phyloP scores from a whole-genome alignment of 2,888 invertebrate genomes.

The Ornithoptera alexandrae region DNA sequence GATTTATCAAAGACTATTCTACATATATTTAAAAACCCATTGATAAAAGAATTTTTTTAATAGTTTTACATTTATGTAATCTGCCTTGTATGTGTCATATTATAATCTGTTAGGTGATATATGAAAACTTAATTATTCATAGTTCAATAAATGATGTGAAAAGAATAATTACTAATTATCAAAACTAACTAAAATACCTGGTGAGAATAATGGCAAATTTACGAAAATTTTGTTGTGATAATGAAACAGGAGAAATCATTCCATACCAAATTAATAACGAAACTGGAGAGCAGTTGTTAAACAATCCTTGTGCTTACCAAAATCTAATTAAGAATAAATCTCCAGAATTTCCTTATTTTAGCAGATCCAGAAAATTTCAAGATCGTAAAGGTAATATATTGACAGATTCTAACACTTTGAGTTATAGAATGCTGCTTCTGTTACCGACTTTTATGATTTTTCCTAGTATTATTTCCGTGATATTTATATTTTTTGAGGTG shows the following conservation, averaged over 20 bases:
- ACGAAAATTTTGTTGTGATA: constrained; percentile 59
- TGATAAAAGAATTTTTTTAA: too few species aligned
- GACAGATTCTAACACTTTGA: constrained; percentile 62
- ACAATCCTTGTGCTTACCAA: constrained; percentile 34
- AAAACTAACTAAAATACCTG: background rate
- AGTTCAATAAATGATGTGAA: background rate
- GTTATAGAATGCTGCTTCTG: constrained; percentile 77
- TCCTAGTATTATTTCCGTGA: constrained; percentile 72
- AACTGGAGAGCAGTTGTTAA: constrained; percentile 70
- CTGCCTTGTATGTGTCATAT: background rate
- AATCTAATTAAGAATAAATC: constrained; percentile 35
- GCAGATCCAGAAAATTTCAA: constrained; percentile 59
- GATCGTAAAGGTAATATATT: constrained; percentile 60
- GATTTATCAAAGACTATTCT: too few species aligned
- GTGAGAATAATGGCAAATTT: constrained; percentile 38
- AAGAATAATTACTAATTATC: background rate
- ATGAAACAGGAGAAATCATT: constrained; percentile 77
- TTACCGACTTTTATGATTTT: constrained; percentile 81
- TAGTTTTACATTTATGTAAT: background rate
- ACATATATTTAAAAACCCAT: too few species aligned
- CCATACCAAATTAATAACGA: constrained; percentile 68
- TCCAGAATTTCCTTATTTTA: constrained; percentile 51
- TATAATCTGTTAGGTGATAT: background rate
- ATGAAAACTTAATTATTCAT: background rate
- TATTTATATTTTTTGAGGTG: constrained; percentile 79